Evolutionary conservation across 1,140 invertebrate genomes (phyloP), one percentile per base, ranked within the genome.

Genomic region (Zelostemma sp.): DNA sequence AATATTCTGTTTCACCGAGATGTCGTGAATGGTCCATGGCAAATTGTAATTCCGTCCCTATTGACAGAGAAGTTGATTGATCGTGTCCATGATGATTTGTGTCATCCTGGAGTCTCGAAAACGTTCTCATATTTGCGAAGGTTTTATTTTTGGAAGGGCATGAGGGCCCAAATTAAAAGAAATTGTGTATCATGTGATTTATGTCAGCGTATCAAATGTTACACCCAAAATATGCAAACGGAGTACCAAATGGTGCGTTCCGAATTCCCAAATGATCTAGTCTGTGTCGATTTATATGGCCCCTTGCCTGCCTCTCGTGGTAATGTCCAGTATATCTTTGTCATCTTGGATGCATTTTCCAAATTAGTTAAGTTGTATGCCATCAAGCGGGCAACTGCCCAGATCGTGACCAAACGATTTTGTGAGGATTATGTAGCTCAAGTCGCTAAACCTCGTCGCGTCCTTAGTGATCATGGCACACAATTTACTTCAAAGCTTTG

Each of bases 381-480:
- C 6, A 45, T 65, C 18, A 65, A 58, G 33, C 14, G 18, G 6
- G 48, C 54, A 9, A 53, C 25, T 1, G 51, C 54, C 1, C 0
- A 11, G 9, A 33, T 38, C 11, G 8, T 11, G 11, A 4, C 48
- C 12, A 12, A 50, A 1, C 25, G 28, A 17, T 17, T 66, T 14
- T 54, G 25, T 31, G n/a, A 48, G 2, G 21, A 49, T 9, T 66
- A 48, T 38, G n/a, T 66, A 0, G 41, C 17, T 0, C 21, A 38
- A 11, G 19, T 54, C 55, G 79, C 80, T 6, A 19, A 74, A 11
- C 74, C 79, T 6, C 40, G 79, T 18, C n/a, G 73, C 15, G 45
- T 85, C 1, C 75, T 76, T 4, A 72, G 69, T 18, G 81, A 85
- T 21, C 82, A 83, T 59, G 81, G 81, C 9, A 58, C 71, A 0